Evolutionary conservation across 2,888 invertebrate species (phyloP).

Genomic region (Pyrocoelia pectoralis): DNA sequence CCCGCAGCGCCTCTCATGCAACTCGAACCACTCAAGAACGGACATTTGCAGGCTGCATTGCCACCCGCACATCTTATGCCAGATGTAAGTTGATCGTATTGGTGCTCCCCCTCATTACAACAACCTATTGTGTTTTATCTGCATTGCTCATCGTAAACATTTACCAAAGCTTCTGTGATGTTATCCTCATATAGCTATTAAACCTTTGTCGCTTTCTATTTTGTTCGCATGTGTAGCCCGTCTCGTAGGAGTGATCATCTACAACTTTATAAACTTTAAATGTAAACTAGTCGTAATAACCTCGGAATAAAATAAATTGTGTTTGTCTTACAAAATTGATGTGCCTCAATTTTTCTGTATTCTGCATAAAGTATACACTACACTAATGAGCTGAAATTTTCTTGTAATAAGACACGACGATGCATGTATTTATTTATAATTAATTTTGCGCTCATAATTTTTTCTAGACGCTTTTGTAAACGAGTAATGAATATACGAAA

Average conservation of each 20-base stretch:
- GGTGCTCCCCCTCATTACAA: slow-evolving; percentile 51
- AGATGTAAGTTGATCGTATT: slow-evolving; percentile 61
- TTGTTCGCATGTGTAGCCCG: slow-evolving; percentile 16
- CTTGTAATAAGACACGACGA: slow-evolving; percentile 14
- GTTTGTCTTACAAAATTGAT: slow-evolving; percentile 5
- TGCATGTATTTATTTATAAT: slow-evolving; percentile 30
- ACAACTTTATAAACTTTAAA: no score
- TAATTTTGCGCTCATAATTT: slow-evolving; percentile 24
- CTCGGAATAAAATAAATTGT: background rate
- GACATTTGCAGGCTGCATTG: slow-evolving; percentile 70
- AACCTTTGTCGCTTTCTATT: slow-evolving; percentile 16
- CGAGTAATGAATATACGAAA: slow-evolving; percentile 16
- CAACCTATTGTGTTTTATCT: slow-evolving; percentile 28
- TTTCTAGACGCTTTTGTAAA: slow-evolving; percentile 26
- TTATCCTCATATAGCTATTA: slow-evolving; percentile 7
- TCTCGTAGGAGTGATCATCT: no score
- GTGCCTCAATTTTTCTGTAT: slow-evolving; percentile 31
- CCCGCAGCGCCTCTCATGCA: slow-evolving; percentile 66
- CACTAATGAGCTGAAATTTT: slow-evolving; percentile 23
- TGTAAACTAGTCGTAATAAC: no score
- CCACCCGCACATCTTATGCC: slow-evolving; percentile 69
- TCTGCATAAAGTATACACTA: slow-evolving; percentile 35
- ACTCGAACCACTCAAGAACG: slow-evolving; percentile 61
- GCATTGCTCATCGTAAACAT: slow-evolving; percentile 34
- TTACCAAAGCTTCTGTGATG: slow-evolving; percentile 28